Evolutionary conservation across 1,140 invertebrate genomes (phyloP), one percentile per base, ranked within the genome.

Genomic region (Anagrus nilaparvatae): DNA sequence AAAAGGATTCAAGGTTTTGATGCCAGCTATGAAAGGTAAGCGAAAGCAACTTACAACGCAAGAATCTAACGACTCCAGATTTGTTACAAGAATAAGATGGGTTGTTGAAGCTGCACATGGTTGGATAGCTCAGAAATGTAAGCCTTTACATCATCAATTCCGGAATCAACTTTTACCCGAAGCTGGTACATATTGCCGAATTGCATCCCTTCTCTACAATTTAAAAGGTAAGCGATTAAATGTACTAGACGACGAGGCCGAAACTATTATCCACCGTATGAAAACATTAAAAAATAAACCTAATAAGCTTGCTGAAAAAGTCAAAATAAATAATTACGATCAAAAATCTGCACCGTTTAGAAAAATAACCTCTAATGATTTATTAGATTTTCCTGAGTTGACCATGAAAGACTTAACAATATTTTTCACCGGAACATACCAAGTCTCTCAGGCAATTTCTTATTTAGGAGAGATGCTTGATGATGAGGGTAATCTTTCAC

Each of bases 41-140:
- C 29, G 47, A 24, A 42, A 31, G 7, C 54, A 61, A 38, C 45
- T 59, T 18, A 43, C 50, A 8, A 45, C 47, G 13, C 44, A 48
- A 37, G 52, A 58, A 47, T 51, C 52, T n/a, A 60, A 60, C 35
- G 29, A 49, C 20, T 59, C 58, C n/a, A n/a, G n/a, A n/a, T n/a
- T n/a, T n/a, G n/a, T n/a, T n/a, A n/a, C n/a, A n/a, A n/a, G 54
- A 52, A 34, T 56, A 27, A 45, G 57, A 31, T 62, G 55, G 55
- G 52, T 53, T 6, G 54, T 63, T n/a, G 57, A 63, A 51, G 47
- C 54, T 13, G 51, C 54, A 8, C 59, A 60, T 48, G 57, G 60
- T 4, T 44, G 45, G 4, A 37, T 53, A 33, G 39, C 27, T 18
- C 25, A 50, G 28, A 57, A 55, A 32, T 52, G 35, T 40, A 36